These are phyloP conservation scores for Clepsis dumicolana DNA, from an alignment of 2,888 invertebrate species.

Conservation along the genomic window DNA sequence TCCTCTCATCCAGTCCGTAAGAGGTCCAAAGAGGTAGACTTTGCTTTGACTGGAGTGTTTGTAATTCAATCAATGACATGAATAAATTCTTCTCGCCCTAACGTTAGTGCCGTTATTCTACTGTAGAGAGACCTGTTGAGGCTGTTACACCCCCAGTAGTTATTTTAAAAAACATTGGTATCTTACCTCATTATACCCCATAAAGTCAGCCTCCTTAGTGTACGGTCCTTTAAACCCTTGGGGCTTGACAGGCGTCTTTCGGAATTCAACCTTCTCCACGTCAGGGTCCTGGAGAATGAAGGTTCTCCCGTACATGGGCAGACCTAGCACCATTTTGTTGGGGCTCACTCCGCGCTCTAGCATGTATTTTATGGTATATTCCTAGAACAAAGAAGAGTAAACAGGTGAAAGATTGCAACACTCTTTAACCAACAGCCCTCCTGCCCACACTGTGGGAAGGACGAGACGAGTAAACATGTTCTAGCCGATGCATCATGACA, in stretches of 20 bases:
- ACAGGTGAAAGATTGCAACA: constrained; percentile 24
- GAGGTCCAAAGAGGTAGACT: too few species aligned
- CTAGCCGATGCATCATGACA: too few species aligned
- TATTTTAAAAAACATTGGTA: neutral
- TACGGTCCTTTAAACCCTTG: constrained; percentile 92
- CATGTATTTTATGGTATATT: constrained; percentile 92
- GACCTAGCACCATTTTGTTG: constrained; percentile 92
- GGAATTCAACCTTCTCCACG: constrained; percentile 78
- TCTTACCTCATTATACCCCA: constrained; percentile 94
- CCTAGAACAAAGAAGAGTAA: constrained; percentile 78
- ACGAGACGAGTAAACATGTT: too few species aligned
- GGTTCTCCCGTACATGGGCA: constrained; percentile 94
- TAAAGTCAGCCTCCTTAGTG: constrained; percentile 92
- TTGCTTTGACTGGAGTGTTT: too few species aligned
- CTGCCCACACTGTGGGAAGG: too few species aligned
- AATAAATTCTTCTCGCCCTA: too few species aligned
- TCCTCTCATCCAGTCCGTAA: too few species aligned
- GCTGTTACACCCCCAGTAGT: too few species aligned
- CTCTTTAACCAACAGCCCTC: neutral
- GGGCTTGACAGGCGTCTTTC: constrained; percentile 80
- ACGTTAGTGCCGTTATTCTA: too few species aligned
- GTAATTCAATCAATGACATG: too few species aligned
- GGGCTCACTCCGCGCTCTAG: constrained; percentile 90
- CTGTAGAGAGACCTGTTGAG: too few species aligned
- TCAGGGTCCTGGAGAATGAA: constrained; percentile 85